Evolutionary conservation across 1,140 invertebrate species (phyloP), one percentile per base, ranked within the genome.

Genomic region (Brachionus manjavacas): DNA sequence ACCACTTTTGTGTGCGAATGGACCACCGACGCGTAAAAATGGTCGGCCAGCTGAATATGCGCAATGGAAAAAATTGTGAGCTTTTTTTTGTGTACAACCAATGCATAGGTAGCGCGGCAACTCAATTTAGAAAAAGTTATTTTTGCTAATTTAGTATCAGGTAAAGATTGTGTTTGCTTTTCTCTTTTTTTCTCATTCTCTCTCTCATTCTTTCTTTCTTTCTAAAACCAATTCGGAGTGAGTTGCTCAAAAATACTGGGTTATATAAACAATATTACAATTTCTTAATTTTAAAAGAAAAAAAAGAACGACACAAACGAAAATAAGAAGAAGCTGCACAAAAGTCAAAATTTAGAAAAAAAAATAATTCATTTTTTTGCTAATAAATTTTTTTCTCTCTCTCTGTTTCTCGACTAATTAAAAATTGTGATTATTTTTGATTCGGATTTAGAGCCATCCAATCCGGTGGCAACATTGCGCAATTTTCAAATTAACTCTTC

Each of bases 241-340:
- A 74, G 43, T 16, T 25, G n/a, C 16, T 16, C 4, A 76, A 3
- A 46, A 25, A 14, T 76, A 14, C 52, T 76, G 72, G 72, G 72
- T 76, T 76, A 76, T 76, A 76, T 76, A 76, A 76, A 76, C 28
- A 76, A 76, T 49, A 76, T 76, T 76, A 76, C 72, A 76, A 76
- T 76, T 49, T 41, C 39, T 41, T 49, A 25, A 46, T 23, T 25
- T 76, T 35, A 31, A 70, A 70, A 74, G 39, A 74, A 74, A 74
- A 72, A 72, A 35, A 25, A 46, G n/a, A 76, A 76, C 28, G 20
- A 74, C 20, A 23, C 41, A 74, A 43, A 74, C 12, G 39, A 76
- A 49, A 76, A 49, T 49, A 76, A 49, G 25, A 74, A 46, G 20
- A 76, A 76, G 20, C 39, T 25, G 14, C 16, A 76, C 23, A 52